Base-by-base conservation (phyloP, 1,140 invertebrate species). In the Ips typographus region DNA sequence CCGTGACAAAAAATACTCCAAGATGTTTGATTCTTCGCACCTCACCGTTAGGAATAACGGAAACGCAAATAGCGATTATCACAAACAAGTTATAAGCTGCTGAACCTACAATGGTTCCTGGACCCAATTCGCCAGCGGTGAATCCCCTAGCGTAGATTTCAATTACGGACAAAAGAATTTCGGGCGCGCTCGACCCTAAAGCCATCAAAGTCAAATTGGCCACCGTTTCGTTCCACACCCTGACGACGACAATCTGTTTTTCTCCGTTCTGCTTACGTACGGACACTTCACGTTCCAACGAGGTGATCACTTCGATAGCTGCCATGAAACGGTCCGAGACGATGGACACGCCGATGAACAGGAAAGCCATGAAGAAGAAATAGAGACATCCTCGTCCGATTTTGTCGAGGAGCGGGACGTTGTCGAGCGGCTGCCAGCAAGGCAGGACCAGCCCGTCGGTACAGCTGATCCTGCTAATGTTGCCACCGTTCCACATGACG, bases 121-220 rank as follows among this genome's bases (percentile, higher is more conserved):
- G 97, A 4, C 98, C 98, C 8, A 99, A 83, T 68, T 99, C 98
- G 5, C 98, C 98, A 41, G 96, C 95, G 77, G 98, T 84, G 78
- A 98, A 98, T 74, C 93, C 89, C 79, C 94, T 94, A 8, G 93
- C 93, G 77, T 90, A 93, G 74, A 98, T 96, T 84, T 98, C 96
- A 74, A 98, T 98, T 44, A 98, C 94, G 0, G 95, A 98, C 1
- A 98, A 84, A 1, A 99, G 83, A 78, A 99, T 99, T 82, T 99
- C 98, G 0, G 98, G 98, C 1, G 98, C 98, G 72, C 96, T 99
- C 7, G 96, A 98, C 1, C 98, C 98, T n/a, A 99, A 83, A 8
- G 98, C 98, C 98, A 99, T 99, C 39, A 99, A 83, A 0, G 98
- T 99, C 65, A 99, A 84, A 84, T 99, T 99, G 59, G 97, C 97